phyloP scores from a whole-genome alignment of 1,140 invertebrate species.

The Schmidtea mediterranea region DNA sequence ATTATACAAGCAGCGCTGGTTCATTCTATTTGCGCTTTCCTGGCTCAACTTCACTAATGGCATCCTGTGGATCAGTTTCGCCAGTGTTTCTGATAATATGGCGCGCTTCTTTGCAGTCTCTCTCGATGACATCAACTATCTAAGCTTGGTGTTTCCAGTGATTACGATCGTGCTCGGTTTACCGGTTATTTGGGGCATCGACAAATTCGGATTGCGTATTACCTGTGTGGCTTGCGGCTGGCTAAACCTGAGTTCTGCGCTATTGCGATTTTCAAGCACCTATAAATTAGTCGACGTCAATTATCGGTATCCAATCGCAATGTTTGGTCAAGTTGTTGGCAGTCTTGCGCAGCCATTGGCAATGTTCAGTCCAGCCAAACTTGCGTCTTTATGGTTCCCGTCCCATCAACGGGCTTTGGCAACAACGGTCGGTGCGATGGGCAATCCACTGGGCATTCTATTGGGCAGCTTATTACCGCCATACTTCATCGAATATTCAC shows the following conservation, averaged over 20 bases:
- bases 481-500: slow-evolving; percentile 13
- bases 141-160: slow-evolving; percentile 28
- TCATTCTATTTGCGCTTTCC: too few relatives aligned
- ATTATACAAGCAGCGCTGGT: too few relatives aligned
- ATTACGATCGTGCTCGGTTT: slow-evolving; percentile 27
- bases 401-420: slow-evolving; percentile 23
- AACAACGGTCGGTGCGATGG: slow-evolving; percentile 19
- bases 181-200: slow-evolving; percentile 27
- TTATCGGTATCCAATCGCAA: slow-evolving; percentile 12
- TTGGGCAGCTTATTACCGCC: slow-evolving; percentile 19
- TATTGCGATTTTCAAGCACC: slow-evolving; percentile 20
- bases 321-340: slow-evolving; percentile 23
- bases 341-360: slow-evolving; percentile 27
- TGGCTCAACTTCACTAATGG: too few relatives aligned
- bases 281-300: slow-evolving; percentile 9
- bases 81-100: slow-evolving; percentile 27
- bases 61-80: slow-evolving; percentile 27
- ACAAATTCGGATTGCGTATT: slow-evolving; percentile 23
- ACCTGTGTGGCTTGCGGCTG: slow-evolving; percentile 25
- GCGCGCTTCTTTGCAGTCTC: slow-evolving; percentile 20
- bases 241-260: slow-evolving; percentile 26
- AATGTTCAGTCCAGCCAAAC: slow-evolving; percentile 27
- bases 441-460: slow-evolving; percentile 22
- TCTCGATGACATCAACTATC: slow-evolving; percentile 20
- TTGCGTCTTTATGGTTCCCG: slow-evolving; percentile 28